These are phyloP conservation scores for Coenonympha arcania DNA, from an alignment of 2,888 invertebrate genomes.

Conservation along the genomic window DNA sequence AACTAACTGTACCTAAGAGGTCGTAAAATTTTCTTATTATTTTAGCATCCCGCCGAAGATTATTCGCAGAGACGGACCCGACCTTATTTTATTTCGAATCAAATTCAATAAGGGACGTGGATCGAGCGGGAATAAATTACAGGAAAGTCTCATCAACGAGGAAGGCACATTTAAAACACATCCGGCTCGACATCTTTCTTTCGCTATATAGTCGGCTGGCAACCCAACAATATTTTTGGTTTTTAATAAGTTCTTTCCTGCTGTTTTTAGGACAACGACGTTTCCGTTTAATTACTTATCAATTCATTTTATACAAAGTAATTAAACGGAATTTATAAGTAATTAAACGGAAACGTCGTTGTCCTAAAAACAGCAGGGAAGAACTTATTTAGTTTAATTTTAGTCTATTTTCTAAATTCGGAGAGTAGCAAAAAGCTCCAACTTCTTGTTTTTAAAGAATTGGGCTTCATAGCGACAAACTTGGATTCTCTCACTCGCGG, in stretches of 20 bases:
- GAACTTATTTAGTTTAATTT: no score
- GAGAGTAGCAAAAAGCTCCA: no score
- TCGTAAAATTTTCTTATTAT: neutral
- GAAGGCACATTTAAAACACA: slow-evolving; percentile 21
- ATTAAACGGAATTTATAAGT: no score
- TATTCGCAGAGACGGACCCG: neutral
- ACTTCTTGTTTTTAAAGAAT: no score
- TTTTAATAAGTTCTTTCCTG: neutral
- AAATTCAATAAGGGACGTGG: slow-evolving; percentile 17
- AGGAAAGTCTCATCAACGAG: slow-evolving; percentile 14
- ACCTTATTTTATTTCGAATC: slow-evolving; percentile 10
- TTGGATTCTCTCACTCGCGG: no score
- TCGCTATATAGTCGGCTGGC: neutral
- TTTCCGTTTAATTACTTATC: no score
- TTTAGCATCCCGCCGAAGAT: neutral
- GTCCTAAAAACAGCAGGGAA: no score
- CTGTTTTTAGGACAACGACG: no score
- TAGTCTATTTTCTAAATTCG: no score
- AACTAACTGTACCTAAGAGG: no score
- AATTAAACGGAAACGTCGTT: no score
- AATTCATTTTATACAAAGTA: neutral
- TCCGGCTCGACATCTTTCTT: slow-evolving; percentile 10
- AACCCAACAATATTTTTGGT: neutral
- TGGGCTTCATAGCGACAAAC: no score
- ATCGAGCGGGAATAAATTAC: slow-evolving; percentile 22